These are phyloP conservation scores for Acromyrmex echinatior DNA, from an alignment of 1,140 invertebrate species.

Conservation along the genomic window DNA sequence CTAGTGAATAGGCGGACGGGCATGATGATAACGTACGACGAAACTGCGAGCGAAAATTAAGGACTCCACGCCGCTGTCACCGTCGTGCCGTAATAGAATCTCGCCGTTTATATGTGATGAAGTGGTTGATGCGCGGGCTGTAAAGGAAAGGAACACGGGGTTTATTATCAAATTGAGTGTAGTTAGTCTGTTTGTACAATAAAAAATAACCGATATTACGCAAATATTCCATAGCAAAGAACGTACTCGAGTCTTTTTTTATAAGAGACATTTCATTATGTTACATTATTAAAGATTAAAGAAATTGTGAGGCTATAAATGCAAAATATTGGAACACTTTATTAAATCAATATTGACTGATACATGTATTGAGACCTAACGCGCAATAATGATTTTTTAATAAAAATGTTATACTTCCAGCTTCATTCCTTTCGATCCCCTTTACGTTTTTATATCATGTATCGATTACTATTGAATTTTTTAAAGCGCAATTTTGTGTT, in stretches of 20 bases:
- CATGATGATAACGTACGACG: slow-evolving; percentile 71
- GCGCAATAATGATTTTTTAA: background rate
- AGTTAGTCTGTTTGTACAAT: slow-evolving; percentile 3
- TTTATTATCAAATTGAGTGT: slow-evolving; percentile 54
- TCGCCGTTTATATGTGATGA: slow-evolving; percentile 55
- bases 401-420: background rate
- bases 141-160: slow-evolving; percentile 6
- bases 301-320: background rate
- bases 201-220: background rate
- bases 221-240: background rate
- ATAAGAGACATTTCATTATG: too few relatives aligned
- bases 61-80: slow-evolving; percentile 2
- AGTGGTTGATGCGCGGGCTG: slow-evolving; percentile 39
- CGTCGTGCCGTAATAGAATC: slow-evolving; percentile 59
- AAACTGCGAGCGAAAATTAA: slow-evolving; percentile 71
- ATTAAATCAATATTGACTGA: background rate
- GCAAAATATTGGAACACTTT: background rate
- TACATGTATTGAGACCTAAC: background rate
- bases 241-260: background rate
- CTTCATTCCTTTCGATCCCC: too few relatives aligned
- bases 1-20: slow-evolving; percentile 13
- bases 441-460: background rate
- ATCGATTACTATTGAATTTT: background rate
- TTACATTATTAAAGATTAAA: too few relatives aligned
- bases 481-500: background rate